Evolutionary conservation across 2,888 invertebrate species (phyloP).

Genomic region (Nasonovia ribisnigri): DNA sequence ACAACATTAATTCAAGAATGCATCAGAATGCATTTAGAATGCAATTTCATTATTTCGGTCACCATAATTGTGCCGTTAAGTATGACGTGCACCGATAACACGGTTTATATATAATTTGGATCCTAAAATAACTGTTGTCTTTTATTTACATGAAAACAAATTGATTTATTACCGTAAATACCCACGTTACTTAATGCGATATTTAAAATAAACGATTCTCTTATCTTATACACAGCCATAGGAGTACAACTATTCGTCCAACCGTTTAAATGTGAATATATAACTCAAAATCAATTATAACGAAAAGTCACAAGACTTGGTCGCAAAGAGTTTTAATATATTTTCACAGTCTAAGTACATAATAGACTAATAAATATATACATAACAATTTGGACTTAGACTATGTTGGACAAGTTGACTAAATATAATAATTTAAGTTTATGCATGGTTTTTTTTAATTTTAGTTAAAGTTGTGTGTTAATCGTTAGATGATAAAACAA

Average conservation of each 20-base stretch:
- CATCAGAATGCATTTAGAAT: not conserved
- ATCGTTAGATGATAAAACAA: not conserved
- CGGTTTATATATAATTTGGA: not conserved
- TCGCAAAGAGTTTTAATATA: too few species aligned
- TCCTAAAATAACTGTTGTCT: not conserved
- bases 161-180: not conserved
- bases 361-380: not conserved
- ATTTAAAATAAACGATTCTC: not conserved
- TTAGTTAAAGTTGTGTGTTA: not conserved
- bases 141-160: not conserved
- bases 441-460: not conserved
- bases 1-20: not conserved
- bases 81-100: not conserved
- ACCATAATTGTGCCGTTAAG: not conserved
- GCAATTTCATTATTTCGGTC: not conserved
- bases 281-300: too few species aligned
- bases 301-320: too few species aligned
- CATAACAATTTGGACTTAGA: not conserved
- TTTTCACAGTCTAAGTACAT: too few species aligned
- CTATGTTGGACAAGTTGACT: not conserved
- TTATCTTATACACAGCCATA: not conserved
- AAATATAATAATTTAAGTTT: not conserved
- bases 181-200: too few species aligned
- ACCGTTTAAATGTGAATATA: too few species aligned
- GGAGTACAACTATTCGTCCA: too few species aligned